Base-by-base conservation (phyloP, 2,113 vertebrate genomes). In the Thamnaconus septentrionalis region DNA sequence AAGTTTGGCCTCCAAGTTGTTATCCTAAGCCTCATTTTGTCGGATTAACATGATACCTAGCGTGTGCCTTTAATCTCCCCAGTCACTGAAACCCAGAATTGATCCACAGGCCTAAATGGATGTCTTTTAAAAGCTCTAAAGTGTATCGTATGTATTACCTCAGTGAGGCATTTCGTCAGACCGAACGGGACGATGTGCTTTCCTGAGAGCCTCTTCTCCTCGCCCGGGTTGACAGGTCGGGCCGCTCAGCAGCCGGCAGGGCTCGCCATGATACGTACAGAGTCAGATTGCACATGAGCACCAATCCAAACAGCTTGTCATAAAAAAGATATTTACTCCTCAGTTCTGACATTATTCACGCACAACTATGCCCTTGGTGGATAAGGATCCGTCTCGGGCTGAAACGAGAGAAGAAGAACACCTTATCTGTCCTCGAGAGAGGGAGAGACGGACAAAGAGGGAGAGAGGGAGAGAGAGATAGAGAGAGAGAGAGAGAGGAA, bases 221-320 rank as follows among this genome's bases (percentile, higher is more conserved):
- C 74, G 69, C 81, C 56, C 76, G 71, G 45, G 55, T 83, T 78
- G 82, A 82, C 75, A 79, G 59, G 76, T 53, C 66, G 7, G 61
- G 72, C 69, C 68, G 73, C 62, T 69, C 67, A 10, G 42, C 8
- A 53, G 56, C 73, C 61, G 61, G 48, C 59, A 60, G 70, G 61
- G 71, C 67, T 7, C 71, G 11, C 53, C 5, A 8, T 83, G 81
- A 87, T 79, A 75, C 79, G 80, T 77, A 75, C 76, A 81, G 80
- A 81, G 80, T 89, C 80, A 59, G 71, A 88, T 87, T 85, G 72
- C 86, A 83, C 64, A 75, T 77, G 75, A 82, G 80, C 62, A 78
- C 74, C 73, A 79, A 81, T 88, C 83, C 85, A 89, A 90, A 89
- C 85, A 88, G 73, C 81, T 87, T 88, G 86, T 90, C 90, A 89